These are phyloP conservation scores for Aphaenogaster floridana DNA, from an alignment of 1,140 invertebrate genomes.

Conservation along the genomic window DNA sequence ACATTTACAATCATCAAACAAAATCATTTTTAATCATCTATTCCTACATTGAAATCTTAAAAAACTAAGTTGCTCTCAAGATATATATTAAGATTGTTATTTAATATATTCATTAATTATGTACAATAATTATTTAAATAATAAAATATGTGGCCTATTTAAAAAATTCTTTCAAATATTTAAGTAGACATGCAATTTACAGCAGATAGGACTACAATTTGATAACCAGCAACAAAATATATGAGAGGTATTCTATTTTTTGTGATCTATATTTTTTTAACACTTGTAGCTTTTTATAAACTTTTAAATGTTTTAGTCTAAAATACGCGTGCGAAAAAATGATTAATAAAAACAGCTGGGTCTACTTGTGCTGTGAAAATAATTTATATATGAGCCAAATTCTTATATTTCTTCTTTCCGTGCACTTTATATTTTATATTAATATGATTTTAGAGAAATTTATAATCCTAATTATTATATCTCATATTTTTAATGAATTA, in stretches of 20 bases:
- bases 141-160: background rate
- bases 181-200: conserved; percentile 58
- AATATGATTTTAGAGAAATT: background rate
- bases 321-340: conserved; percentile 57
- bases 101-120: conserved; percentile 10
- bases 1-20: background rate
- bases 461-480: background rate
- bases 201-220: conserved; percentile 74
- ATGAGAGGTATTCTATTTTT: conserved; percentile 84
- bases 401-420: conserved; percentile 17
- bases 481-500: conserved; percentile 4
- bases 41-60: background rate
- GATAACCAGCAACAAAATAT: conserved; percentile 74
- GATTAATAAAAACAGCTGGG: conserved; percentile 55
- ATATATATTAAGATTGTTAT: background rate
- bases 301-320: conserved; percentile 73
- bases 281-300: conserved; percentile 83
- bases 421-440: conserved; percentile 4
- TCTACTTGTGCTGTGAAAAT: conserved; percentile 44
- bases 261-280: conserved; percentile 85
- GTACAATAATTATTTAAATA: background rate
- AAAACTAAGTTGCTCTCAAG: background rate
- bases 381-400: conserved; percentile 47
- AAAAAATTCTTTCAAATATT: conserved; percentile 5
- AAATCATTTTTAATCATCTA: conserved; percentile 3